Conservation (phyloP, 2,888 invertebrate species). For the Drosophila nr. medialis region DNA sequence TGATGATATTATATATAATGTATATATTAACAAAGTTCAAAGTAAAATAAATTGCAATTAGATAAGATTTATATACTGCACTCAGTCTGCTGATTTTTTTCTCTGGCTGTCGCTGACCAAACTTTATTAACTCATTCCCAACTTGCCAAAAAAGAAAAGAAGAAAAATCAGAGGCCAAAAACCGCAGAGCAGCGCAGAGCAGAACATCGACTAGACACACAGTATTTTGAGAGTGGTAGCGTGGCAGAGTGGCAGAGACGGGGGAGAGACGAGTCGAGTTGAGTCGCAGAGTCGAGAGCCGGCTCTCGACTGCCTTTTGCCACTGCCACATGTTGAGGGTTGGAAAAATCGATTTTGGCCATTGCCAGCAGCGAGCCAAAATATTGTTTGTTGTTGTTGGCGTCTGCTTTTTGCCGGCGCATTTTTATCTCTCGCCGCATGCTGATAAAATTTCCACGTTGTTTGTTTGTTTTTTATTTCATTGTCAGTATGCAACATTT, state of each 20-base stretch:
- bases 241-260: neutral
- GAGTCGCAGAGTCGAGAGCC: slow-evolving; percentile 17
- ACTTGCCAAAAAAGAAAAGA: neutral
- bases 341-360: slow-evolving; percentile 83
- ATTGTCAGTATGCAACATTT: slow-evolving; percentile 2
- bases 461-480: slow-evolving; percentile 33
- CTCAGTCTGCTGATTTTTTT: neutral
- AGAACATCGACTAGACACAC: slow-evolving; percentile 22
- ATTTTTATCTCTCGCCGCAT: slow-evolving; percentile 49
- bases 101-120: neutral
- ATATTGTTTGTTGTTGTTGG: slow-evolving; percentile 23
- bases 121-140: neutral
- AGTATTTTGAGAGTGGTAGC: neutral
- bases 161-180: slow-evolving; percentile 4
- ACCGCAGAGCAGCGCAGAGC: neutral
- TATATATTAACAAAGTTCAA: neutral
- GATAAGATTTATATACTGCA: neutral
- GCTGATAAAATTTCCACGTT: slow-evolving; percentile 52
- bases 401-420: slow-evolving; percentile 56
- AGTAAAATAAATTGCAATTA: neutral
- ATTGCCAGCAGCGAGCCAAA: slow-evolving; percentile 26
- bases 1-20: neutral
- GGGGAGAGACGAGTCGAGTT: slow-evolving; percentile 13
- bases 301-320: slow-evolving; percentile 10
- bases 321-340: slow-evolving; percentile 60